phyloP scores from a whole-genome alignment of 2,888 invertebrate species.

The Macrosoma leucophasiata region DNA sequence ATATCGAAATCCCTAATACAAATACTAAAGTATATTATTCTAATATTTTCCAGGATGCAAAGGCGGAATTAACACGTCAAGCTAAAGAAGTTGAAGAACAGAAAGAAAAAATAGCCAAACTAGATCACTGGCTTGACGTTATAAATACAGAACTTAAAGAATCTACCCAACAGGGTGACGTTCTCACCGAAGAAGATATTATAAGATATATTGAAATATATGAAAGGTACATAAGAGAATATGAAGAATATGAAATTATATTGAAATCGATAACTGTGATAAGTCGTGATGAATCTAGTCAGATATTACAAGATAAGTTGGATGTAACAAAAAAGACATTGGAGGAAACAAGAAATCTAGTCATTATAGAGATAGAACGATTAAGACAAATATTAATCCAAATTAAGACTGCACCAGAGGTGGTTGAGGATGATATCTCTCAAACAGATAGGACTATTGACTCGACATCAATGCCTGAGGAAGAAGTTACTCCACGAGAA shows the following conservation, averaged over 20 bases:
- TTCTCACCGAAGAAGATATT: constrained; percentile 56
- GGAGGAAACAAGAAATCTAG: constrained; percentile 77
- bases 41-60: constrained; percentile 55
- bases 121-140: constrained; percentile 68
- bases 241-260: constrained; percentile 63
- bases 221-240: constrained; percentile 62
- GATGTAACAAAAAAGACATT: constrained; percentile 73
- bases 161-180: constrained; percentile 50
- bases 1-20: no score
- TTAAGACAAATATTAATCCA: constrained; percentile 65
- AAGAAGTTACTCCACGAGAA: constrained; percentile 69
- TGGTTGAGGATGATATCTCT: constrained; percentile 64
- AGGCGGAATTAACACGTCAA: constrained; percentile 55
- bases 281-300: constrained; percentile 67
- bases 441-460: constrained; percentile 79
- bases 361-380: constrained; percentile 76
- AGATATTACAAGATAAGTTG: constrained; percentile 73
- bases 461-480: constrained; percentile 83
- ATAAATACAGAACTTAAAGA: constrained; percentile 69
- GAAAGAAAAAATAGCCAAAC: constrained; percentile 53
- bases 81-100: constrained; percentile 56
- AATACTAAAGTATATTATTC: no score
- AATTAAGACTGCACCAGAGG: constrained; percentile 48
- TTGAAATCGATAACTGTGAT: constrained; percentile 62
- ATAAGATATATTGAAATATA: constrained; percentile 65